Conservation (phyloP, 2,113 vertebrate genomes). For the Ascaphus truei region DNA sequence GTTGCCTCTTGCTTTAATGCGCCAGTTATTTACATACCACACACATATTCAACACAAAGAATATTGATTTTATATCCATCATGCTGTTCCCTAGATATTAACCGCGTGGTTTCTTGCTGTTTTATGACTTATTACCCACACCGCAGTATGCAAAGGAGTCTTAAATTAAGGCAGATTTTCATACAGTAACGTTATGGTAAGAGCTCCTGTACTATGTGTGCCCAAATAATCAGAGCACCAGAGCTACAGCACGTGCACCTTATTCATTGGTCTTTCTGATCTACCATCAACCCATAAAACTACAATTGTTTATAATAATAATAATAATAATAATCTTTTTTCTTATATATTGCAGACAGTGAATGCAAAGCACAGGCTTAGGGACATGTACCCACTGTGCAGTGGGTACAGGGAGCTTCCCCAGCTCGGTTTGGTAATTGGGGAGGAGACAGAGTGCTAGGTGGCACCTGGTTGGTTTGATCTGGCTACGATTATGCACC, state of each 20-base stretch:
- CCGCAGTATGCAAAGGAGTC: background rate
- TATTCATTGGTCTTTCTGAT: background rate
- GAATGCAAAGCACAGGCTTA: too few species aligned
- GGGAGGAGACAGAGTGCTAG: too few species aligned
- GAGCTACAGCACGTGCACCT: background rate
- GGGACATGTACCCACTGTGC: too few species aligned
- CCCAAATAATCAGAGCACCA: background rate
- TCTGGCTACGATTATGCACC: too few species aligned
- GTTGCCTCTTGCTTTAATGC: background rate
- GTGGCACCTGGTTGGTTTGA: too few species aligned
- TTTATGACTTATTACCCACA: conserved; percentile 29
- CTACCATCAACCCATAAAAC: background rate
- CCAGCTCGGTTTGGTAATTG: too few species aligned
- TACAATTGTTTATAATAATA: background rate
- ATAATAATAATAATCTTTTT: background rate
- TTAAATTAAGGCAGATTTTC: conserved; percentile 16
- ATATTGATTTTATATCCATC: conserved; percentile 12
- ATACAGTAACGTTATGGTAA: conserved; percentile 9
- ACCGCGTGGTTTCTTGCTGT: conserved; percentile 18
- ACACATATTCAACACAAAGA: background rate
- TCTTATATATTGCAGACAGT: too few species aligned
- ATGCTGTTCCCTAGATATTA: conserved; percentile 1
- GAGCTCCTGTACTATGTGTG: background rate
- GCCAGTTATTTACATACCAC: too few species aligned
- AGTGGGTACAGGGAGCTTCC: too few species aligned